Conservation (phyloP, 2,888 invertebrate genomes). For the Acrobasis repandana region DNA sequence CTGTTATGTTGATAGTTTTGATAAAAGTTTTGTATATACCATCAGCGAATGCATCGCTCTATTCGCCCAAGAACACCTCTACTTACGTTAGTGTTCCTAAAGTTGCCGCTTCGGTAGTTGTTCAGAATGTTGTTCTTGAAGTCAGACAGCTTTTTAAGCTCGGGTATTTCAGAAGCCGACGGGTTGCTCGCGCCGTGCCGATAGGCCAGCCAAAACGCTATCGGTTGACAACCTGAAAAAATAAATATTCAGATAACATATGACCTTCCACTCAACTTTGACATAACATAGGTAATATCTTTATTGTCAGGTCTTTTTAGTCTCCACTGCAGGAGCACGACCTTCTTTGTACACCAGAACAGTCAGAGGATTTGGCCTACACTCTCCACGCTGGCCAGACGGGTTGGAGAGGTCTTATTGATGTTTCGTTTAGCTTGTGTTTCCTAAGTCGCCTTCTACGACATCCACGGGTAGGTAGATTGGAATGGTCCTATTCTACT, state of each 20-base stretch:
- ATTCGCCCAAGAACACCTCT: background rate
- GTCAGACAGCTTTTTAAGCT: conserved; percentile 80
- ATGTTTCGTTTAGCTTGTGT: no score
- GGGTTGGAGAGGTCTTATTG: no score
- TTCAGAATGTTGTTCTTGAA: conserved; percentile 84
- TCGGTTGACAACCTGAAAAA: conserved; percentile 86
- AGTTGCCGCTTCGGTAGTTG: conserved; percentile 84
- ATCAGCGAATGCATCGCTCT: background rate
- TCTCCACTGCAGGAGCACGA: no score
- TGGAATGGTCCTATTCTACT: no score
- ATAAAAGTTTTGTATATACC: background rate
- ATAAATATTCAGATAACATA: background rate
- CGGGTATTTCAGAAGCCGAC: conserved; percentile 74
- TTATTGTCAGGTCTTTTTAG: no score
- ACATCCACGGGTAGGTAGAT: no score
- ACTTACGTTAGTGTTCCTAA: conserved; percentile 74
- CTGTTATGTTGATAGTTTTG: background rate
- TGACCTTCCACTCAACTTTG: no score
- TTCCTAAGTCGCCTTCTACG: no score
- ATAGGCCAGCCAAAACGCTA: conserved; percentile 88
- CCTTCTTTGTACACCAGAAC: no score
- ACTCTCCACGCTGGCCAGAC: no score
- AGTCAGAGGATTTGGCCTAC: no score
- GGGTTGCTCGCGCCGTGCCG: conserved; percentile 89
- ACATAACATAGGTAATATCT: no score